phyloP scores from a whole-genome alignment of 2,888 invertebrate species.

The Machimus atricapillus region DNA sequence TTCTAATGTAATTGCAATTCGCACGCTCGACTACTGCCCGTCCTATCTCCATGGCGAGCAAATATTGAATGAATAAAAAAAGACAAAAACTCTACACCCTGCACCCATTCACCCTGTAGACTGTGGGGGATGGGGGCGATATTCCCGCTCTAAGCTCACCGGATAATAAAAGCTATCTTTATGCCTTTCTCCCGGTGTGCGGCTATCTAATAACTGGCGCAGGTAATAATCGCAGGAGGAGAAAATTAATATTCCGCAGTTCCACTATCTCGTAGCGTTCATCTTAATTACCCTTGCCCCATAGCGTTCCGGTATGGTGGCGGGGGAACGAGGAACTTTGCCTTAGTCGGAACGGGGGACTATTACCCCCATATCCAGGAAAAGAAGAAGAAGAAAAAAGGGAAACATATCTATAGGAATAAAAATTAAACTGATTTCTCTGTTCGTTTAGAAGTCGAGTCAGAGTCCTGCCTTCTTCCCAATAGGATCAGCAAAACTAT shows the following conservation, averaged over 20 bases:
- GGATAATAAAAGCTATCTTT: constrained; percentile 28
- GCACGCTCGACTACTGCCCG: neutral
- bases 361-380: neutral
- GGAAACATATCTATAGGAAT: neutral
- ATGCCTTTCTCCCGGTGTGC: neutral
- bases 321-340: neutral
- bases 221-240: constrained; percentile 19
- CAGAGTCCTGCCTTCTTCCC: neutral
- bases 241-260: constrained; percentile 32
- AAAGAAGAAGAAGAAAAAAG: neutral
- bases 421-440: neutral
- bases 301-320: neutral
- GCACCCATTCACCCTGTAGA: neutral
- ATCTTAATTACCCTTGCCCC: constrained; percentile 9
- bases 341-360: neutral
- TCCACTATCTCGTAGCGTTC: constrained; percentile 22
- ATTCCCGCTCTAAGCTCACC: neutral
- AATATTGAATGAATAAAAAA: neutral
- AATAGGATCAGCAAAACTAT: constrained; percentile 27
- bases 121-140: neutral
- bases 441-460: neutral
- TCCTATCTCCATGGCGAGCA: neutral
- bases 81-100: neutral
- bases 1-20: neutral
- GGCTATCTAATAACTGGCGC: neutral